Conservation (phyloP, 1,140 invertebrate species). For the Euwallacea similis region DNA sequence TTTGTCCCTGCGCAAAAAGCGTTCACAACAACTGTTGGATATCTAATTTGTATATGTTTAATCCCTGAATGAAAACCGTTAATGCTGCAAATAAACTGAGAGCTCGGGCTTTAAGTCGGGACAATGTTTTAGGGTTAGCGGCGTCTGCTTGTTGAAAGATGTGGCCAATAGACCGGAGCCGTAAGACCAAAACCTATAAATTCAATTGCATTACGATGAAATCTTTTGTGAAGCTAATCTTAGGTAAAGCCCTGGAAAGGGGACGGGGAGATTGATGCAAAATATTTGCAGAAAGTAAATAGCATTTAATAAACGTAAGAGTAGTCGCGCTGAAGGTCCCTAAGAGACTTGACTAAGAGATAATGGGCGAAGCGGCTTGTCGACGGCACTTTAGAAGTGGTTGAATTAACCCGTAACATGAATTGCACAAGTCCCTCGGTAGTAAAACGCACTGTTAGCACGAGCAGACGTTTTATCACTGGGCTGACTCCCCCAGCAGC, state of each 20-base stretch:
- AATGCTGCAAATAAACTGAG: not conserved
- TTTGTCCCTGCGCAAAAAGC: too few species aligned
- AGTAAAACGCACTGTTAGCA: constrained; percentile 50
- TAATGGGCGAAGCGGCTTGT: constrained; percentile 29
- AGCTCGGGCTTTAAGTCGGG: not conserved
- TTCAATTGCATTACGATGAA: too few species aligned
- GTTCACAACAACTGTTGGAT: too few species aligned
- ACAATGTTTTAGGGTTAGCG: constrained; percentile 6
- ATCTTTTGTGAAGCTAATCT: too few species aligned
- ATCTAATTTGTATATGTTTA: too few species aligned
- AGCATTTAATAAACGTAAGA: constrained; percentile 4
- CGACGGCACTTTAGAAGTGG: constrained; percentile 43
- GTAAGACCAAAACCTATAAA: too few species aligned
- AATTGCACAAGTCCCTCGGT: constrained; percentile 49
- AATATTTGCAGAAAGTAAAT: constrained; percentile 10
- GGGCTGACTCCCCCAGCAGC: constrained; percentile 39
- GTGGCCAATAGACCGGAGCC: not conserved
- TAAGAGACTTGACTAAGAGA: constrained; percentile 26
- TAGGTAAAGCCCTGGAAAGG: not conserved
- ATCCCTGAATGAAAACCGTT: too few species aligned
- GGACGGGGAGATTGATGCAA: not conserved
- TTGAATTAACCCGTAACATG: constrained; percentile 50
- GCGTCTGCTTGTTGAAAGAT: constrained; percentile 6
- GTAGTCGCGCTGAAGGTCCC: not conserved
- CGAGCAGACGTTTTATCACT: constrained; percentile 52